Evolutionary conservation across 2,888 invertebrate species (phyloP), one percentile per base, ranked within the genome.

Genomic region (Ecliptopera silaceata): DNA sequence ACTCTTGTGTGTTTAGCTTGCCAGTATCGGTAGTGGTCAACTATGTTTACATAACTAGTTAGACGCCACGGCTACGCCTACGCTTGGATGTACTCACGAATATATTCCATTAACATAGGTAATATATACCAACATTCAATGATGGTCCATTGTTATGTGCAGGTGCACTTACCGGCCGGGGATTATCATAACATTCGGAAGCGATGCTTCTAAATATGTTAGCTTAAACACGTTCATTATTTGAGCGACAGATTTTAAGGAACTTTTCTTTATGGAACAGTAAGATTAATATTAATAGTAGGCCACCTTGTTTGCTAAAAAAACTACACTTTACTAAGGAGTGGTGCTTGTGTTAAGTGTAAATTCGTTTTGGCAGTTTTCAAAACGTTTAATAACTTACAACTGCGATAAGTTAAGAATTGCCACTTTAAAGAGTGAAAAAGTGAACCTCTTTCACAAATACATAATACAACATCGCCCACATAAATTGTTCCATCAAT

Each of bases 31-130:
- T 75, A 79, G 82, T 84, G 82, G 85, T 74, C 76, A 76, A 70
- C 72, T 67, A 58, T 88, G 88, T 88, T 88, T 86, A 86, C 86
- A 84, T 82, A 87, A 84, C 86, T 86, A 76, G 88, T 89, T 88
- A 89, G 85, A 77, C 72, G 76, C 74, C 73, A 69, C 73, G 72
- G 69, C 71, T 69, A 72, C 77, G 84, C 87, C 87, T 79, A 86
- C 88, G 77, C 77, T 66, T 80, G 81, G 78, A 74, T 76, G 75
- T 32, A 44, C 42, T 44, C 57, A 39, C 57, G 80, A 79, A 75
- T 75, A 75, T 52, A 53, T 58, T 31, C 49, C 77, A 77, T 79
- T 77, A 81, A 80, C 79, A 79, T 76, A 29, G 13, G 15, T 13
- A 80, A 81, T 50, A 58, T 52, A 52, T 42, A 56, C 32, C 17